Evolutionary conservation across 2,113 vertebrate genomes (phyloP), one percentile per base, ranked within the genome.

Genomic region (Coturnix japonica): DNA sequence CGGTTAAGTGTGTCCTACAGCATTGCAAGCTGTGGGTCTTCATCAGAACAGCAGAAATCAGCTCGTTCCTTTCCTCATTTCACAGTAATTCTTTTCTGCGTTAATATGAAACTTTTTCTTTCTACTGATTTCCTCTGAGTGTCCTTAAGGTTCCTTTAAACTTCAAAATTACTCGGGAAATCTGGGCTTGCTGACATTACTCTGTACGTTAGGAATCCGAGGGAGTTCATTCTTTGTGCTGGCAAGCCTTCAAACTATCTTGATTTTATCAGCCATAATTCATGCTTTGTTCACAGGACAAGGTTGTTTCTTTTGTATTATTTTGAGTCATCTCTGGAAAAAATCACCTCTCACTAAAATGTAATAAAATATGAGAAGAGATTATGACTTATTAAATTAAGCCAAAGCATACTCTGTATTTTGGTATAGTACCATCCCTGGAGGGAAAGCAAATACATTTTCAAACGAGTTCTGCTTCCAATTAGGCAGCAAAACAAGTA

Each of bases 381-480:
- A 96, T 96, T 95, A 96, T 95, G 88, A 91, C 80, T 95, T 95
- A 95, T 95, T 96, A 95, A 96, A 95, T 95, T 96, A 96, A 95
- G 94, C 96, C 95, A 96, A 94, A 94, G 86, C 89, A 94, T 82
- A 94, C 95, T 91, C 66, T 91, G 74, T 93, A 79, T 85, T 92
- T 89, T 92, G 78, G 92, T 94, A 79, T 16, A 91, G 91, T 80
- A 93, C 81, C 75, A 80, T 96, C 94, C 96, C 95, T 94, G 89
- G 89, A 93, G 95, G 94, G 89, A 92, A 94, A 93, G 87, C 1
- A 15, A 94, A 95, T 91, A 91, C 74, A 74, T 85, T 96, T 94
- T 95, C 87, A 95, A 92, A 94, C 54, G 64, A 85, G 60, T 80
- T 93, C 96, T 96, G 92, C 92, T 96, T 95, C 91, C 92, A 95